Conservation (phyloP, 2,888 invertebrate species). For the Cataglyphis livida region DNA sequence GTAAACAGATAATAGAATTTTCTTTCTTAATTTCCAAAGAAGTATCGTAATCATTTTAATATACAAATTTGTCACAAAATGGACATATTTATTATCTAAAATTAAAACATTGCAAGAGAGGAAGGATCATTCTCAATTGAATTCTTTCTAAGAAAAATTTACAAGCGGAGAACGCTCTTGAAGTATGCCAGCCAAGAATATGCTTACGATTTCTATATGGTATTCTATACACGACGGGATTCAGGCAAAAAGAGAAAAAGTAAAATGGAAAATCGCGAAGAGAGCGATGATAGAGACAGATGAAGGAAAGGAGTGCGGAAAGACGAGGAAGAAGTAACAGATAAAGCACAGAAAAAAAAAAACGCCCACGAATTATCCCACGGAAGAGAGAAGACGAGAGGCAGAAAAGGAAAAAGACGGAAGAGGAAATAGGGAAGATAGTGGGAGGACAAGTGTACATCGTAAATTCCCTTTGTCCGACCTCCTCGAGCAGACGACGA, state of each 20-base stretch:
- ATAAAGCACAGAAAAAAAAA: conserved; percentile 4
- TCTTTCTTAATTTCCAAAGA: not conserved
- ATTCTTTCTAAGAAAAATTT: not conserved
- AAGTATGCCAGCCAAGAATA: conserved; percentile 4
- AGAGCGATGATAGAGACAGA: conserved; percentile 18
- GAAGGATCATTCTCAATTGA: conserved; percentile 10
- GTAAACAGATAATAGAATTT: not conserved
- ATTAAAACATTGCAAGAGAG: not conserved
- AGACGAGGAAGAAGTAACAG: not conserved
- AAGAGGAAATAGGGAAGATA: conserved; percentile 36
- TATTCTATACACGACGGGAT: not conserved
- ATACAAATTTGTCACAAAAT: not conserved
- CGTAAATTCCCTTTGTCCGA: conserved; percentile 74
- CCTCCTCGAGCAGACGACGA: conserved; percentile 50
- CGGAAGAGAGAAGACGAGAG: not conserved
- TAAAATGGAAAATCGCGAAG: conserved; percentile 27
- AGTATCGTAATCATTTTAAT: not conserved
- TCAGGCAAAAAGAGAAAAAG: conserved; percentile 7
- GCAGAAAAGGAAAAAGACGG: not conserved
- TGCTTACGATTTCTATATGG: conserved; percentile 9
- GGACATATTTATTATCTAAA: not conserved
- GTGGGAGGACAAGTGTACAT: conserved; percentile 60
- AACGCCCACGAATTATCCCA: conserved; percentile 21
- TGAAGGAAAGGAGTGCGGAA: conserved; percentile 7
- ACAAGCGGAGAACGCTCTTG: not conserved